Base-by-base conservation (phyloP, 2,113 vertebrate species). In the Pluvianellus socialis region DNA sequence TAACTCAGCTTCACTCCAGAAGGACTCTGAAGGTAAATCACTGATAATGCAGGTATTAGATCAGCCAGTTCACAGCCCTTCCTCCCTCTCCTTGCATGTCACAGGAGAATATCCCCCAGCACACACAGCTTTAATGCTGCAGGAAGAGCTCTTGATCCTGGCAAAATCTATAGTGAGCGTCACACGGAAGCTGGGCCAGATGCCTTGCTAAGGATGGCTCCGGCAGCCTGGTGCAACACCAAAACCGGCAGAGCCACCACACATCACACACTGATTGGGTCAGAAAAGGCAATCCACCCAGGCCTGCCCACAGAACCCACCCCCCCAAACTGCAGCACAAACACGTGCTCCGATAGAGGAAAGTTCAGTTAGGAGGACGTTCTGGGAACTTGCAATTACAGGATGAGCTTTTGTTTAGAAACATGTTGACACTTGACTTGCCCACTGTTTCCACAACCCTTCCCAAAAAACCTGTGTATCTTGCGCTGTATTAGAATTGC, bases 11-110 rank as follows among this genome's bases (percentile, higher is more conserved):
- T 93, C 91, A 70, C 71, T 91, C 81, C n/a, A 82, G 65, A 92
- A 96, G 93, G 93, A 93, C 95, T 66, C 27, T 66, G 90, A 96
- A 96, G 94, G 74, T 93, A 96, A 97, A 86, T 12, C 76, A 79
- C 91, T 75, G 92, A 76, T 75, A 79, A 96, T 32, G 73, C 74
- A 96, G 88, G 74, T 62, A 93, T 94, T 91, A 85, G 38, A 47
- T 53, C 44, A 84, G 65, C 28, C 55, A 50, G 33, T 76, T 91
- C 49, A 59, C 80, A 85, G 71, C 62, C 55, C 30, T 79, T 49
- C 76, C 87, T 88, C 73, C 59, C 27, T 65, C 55, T 82, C 74
- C 58, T 42, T 81, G 80, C 47, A 77, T 12, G 11, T 62, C 86
- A 90, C 79, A 81, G 92, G 44, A 81, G 47, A 92, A 89, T 33